These are phyloP conservation scores for Rotaria socialis DNA, from an alignment of 2,888 invertebrate species.

Conservation along the genomic window DNA sequence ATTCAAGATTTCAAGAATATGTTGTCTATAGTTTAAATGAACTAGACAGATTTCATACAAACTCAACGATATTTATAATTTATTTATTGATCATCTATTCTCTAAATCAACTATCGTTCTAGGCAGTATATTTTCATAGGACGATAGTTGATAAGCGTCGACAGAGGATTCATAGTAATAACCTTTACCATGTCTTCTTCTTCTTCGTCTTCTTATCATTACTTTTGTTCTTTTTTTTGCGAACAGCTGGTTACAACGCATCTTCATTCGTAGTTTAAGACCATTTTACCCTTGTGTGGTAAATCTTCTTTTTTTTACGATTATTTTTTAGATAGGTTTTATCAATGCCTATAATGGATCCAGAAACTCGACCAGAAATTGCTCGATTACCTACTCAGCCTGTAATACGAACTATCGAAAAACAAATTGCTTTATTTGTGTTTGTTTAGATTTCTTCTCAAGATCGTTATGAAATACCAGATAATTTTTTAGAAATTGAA, in stretches of 20 bases:
- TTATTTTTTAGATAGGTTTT: not conserved
- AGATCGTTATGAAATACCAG: slow-evolving; percentile 84
- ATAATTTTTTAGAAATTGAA: slow-evolving; percentile 99
- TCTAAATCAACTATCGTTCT: not conserved
- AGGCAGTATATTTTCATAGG: not conserved
- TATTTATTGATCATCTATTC: not conserved
- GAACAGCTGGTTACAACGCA: not conserved
- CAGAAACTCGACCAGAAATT: not conserved
- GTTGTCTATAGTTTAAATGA: too few species aligned
- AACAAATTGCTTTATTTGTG: too few species aligned
- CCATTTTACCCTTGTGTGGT: not conserved
- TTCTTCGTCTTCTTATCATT: not conserved
- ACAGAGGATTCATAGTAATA: not conserved
- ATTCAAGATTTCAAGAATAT: too few species aligned
- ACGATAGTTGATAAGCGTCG: not conserved
- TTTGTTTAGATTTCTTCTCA: not conserved
- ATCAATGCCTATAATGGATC: not conserved
- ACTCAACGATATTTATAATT: too few species aligned
- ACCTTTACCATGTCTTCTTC: slow-evolving; percentile 9
- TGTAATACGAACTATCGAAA: not conserved
- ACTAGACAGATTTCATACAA: too few species aligned
- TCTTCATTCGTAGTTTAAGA: not conserved
- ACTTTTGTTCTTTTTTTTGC: not conserved
- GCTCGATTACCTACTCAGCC: not conserved
- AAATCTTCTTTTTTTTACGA: too few species aligned